Conservation (phyloP, 2,113 vertebrate species). For the Fulica atra region DNA sequence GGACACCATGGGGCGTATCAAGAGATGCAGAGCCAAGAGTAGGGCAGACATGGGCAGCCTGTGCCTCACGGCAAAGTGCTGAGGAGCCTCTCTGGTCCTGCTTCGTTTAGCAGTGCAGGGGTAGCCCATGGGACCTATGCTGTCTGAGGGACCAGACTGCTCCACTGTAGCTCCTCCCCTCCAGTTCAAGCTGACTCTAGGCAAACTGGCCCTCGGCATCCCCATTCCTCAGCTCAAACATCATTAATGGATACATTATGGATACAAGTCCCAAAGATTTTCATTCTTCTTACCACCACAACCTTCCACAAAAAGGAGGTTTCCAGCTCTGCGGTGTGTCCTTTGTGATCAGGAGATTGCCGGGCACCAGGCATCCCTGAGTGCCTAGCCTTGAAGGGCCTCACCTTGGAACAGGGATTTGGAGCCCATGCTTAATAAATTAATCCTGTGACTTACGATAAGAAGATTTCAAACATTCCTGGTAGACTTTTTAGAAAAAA, state of each 20-base stretch:
- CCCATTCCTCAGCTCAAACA: neutral
- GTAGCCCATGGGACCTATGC: neutral
- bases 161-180: neutral
- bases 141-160: neutral
- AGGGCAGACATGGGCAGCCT: neutral
- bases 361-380: rapidly evolving
- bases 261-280: neutral
- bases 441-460: neutral
- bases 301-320: neutral
- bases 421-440: neutral
- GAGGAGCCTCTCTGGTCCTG: neutral
- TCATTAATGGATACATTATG: neutral
- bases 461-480: neutral
- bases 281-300: neutral
- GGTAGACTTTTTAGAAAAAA: neutral
- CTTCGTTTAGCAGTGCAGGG: neutral
- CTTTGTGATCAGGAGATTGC: neutral
- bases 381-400: neutral
- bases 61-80: neutral
- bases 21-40: neutral
- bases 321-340: neutral
- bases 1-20: neutral
- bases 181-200: neutral
- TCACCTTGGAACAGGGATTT: neutral
- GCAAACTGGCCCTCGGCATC: neutral